Base-by-base conservation (phyloP, 1,140 invertebrate species). In the Thereuonema tuberculata region DNA sequence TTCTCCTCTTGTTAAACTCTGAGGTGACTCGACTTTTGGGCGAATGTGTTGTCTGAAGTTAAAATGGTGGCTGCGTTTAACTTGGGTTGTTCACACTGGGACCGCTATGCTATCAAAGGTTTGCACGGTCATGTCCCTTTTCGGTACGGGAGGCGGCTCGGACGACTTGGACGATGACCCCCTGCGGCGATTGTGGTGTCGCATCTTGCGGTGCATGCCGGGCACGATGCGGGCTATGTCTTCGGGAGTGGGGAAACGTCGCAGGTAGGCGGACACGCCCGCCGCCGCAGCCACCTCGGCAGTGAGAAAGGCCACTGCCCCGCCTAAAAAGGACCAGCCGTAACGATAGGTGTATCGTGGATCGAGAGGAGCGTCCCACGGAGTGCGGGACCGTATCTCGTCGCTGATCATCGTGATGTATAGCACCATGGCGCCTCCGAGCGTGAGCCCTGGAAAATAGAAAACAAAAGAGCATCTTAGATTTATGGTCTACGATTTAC, bases 51-150 rank as follows among this genome's bases (percentile, higher is more conserved):
- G n/a, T n/a, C n/a, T n/a, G n/a, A n/a, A n/a, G n/a, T n/a, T n/a
- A n/a, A n/a, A n/a, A n/a, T n/a, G n/a, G n/a, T n/a, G n/a, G n/a
- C n/a, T n/a, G n/a, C n/a, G n/a, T n/a, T n/a, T n/a, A n/a, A n/a
- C n/a, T n/a, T n/a, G n/a, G 48, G 5, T 50, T 50, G 17, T 9
- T 55, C 53, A 55, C 24, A 55, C 24, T 14, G 53, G 53, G 3
- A 55, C 53, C 5, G 53, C 53, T 26, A 55, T 55, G 53, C 53
- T 55, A 21, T 55, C 53, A 55, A 55, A 55, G 2, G 53, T 55
- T 25, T 55, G 53, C 53, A 55, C 27, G 24, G 53, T 55, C 53
- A 55, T 55, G 27, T 55, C 53, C 24, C 53, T 3, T 21, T 55
- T 55, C 9, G 53, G 53, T 20, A 24, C 48, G 14, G 53, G 27